Evolutionary conservation across 2,888 invertebrate genomes (phyloP).

Genomic region (Hanleya hanleyi): DNA sequence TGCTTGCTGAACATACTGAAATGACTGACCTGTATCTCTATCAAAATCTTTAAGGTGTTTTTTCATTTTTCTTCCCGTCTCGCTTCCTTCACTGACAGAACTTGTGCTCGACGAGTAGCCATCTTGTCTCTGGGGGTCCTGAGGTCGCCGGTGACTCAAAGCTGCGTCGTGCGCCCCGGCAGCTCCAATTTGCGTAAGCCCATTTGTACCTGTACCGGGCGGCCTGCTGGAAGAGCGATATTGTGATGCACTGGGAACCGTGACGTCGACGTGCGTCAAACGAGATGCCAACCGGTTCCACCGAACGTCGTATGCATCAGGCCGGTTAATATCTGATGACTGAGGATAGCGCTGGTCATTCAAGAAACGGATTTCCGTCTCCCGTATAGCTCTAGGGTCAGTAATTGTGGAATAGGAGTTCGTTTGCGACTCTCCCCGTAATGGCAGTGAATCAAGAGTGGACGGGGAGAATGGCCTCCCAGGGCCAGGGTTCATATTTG

Average conservation of each 20-base stretch:
- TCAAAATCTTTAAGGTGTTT: neutral
- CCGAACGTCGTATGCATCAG: neutral
- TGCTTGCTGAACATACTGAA: too few relatives aligned
- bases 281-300: neutral
- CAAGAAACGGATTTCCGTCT: conserved; percentile 61
- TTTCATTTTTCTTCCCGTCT: neutral
- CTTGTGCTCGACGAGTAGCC: neutral
- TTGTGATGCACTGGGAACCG: neutral
- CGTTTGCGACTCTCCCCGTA: conserved; percentile 7
- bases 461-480: too few relatives aligned
- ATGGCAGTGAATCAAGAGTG: neutral
- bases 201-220: too few relatives aligned
- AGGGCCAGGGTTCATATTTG: neutral
- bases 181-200: neutral
- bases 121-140: neutral
- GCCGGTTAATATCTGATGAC: neutral
- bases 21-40: neutral
- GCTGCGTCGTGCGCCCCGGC: too few relatives aligned
- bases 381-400: conserved; percentile 55
- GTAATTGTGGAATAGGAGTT: conserved; percentile 48
- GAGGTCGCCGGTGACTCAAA: neutral
- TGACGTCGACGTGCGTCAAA: neutral
- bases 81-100: neutral
- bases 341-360: conserved; percentile 42
- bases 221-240: conserved; percentile 1